Conservation (phyloP, 2,797 vertebrate species). For the Menidia menidia region DNA sequence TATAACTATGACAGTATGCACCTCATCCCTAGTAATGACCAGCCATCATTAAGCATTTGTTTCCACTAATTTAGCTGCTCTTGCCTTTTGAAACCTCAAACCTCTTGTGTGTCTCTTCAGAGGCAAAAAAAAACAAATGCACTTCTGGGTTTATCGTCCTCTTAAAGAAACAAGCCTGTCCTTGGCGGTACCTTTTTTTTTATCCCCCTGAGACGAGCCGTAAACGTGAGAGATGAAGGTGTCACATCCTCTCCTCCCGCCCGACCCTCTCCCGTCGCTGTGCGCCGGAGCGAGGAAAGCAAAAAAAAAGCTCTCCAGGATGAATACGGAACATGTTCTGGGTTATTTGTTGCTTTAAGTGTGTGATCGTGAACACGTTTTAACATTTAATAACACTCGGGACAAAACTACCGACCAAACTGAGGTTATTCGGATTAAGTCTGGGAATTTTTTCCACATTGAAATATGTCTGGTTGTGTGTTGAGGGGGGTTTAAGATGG, state of each 20-base stretch:
- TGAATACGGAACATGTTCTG: slow-evolving; percentile 55
- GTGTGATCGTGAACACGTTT: slow-evolving; percentile 22
- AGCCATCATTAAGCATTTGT: neutral
- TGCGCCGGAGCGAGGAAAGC: slow-evolving; percentile 47
- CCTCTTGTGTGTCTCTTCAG: neutral
- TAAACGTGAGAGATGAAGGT: slow-evolving; percentile 60
- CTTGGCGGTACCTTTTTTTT: slow-evolving; percentile 18
- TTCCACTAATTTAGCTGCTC: neutral
- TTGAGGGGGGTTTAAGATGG: too few species aligned
- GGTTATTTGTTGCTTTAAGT: slow-evolving; percentile 23
- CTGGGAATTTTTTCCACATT: neutral
- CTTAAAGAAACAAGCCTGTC: slow-evolving; percentile 39
- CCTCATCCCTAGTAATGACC: neutral
- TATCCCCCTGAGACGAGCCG: slow-evolving; percentile 42
- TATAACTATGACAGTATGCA: neutral
- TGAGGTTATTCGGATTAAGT: neutral
- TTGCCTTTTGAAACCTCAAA: neutral
- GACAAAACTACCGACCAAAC: neutral
- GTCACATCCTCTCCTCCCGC: slow-evolving; percentile 58
- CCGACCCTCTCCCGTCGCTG: slow-evolving; percentile 58
- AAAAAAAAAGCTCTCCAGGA: slow-evolving; percentile 28
- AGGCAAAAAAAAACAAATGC: neutral
- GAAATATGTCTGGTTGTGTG: neutral
- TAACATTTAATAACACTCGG: neutral
- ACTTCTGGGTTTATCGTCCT: slow-evolving; percentile 5